Percentiles rank a stretch among this genome's conserved stretches.
phyloP scores from a whole-genome alignment of 2,113 vertebrate genomes.

The Zonotrichia leucophrys region DNA sequence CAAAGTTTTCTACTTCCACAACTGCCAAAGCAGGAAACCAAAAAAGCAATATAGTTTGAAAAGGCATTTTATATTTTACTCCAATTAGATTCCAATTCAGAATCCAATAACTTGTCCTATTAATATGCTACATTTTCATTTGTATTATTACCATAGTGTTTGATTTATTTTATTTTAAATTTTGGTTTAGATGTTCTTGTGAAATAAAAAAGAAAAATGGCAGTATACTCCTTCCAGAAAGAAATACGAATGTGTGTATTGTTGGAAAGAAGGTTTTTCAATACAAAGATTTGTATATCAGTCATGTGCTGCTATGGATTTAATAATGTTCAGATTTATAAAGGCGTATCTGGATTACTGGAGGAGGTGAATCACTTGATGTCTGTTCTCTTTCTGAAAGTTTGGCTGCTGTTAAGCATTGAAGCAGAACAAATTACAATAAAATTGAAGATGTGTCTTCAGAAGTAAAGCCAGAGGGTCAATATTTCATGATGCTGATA shows the following conservation, averaged over 20 bases:
- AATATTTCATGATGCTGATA: conserved; percentile 12
- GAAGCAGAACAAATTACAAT: conserved; percentile 15
- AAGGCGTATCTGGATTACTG: conserved; percentile 23
- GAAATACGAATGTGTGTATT: conserved; percentile 32
- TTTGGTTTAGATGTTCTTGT: conserved; percentile 28
- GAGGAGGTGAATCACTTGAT: not conserved
- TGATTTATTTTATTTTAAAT: conserved; percentile 65
- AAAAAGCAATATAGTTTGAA: conserved; percentile 40
- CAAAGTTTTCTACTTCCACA: conserved; percentile 7
- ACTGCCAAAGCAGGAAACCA: conserved; percentile 52
- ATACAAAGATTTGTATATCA: conserved; percentile 16
- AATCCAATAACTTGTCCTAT: conserved; percentile 54
- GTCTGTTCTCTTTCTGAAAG: not conserved
- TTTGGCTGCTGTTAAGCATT: conserved; percentile 1
- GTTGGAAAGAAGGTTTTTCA: conserved; percentile 23
- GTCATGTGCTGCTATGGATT: conserved; percentile 24
- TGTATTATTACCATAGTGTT: conserved; percentile 16
- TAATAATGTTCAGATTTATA: conserved; percentile 43
- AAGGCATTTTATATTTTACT: conserved; percentile 31
- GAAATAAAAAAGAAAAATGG: conserved; percentile 55
- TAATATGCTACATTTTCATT: conserved; percentile 41
- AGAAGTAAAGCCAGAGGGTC: conserved; percentile 21
- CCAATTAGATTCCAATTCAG: conserved; percentile 48
- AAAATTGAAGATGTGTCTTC: conserved; percentile 12
- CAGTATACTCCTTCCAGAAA: conserved; percentile 37